Evolutionary conservation across 2,888 invertebrate species (phyloP).

Genomic region (Epirrhoe tristata): DNA sequence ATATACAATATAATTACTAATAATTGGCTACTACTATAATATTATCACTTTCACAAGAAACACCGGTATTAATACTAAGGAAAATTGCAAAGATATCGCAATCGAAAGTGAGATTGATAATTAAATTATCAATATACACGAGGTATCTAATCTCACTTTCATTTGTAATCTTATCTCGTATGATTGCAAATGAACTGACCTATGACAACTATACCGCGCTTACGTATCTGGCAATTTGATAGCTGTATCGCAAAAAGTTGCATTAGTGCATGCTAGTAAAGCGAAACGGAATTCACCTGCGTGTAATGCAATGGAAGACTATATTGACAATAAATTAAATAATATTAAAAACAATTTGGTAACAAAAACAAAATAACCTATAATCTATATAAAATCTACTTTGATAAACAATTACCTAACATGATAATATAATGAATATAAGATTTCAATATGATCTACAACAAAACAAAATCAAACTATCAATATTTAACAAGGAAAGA

Average conservation of each 20-base stretch:
- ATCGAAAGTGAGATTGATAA: slow-evolving; percentile 38
- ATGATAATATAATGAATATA: not conserved
- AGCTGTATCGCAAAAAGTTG: slow-evolving; percentile 66
- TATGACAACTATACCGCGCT: slow-evolving; percentile 68
- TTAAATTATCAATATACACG: slow-evolving; percentile 43
- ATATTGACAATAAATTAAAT: slow-evolving; percentile 8
- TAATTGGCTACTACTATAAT: too few species aligned
- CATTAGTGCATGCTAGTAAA: slow-evolving; percentile 53
- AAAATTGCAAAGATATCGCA: slow-evolving; percentile 18
- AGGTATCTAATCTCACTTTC: slow-evolving; percentile 56
- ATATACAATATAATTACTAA: too few species aligned
- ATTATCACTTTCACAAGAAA: slow-evolving; percentile 7
- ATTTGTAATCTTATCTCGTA: slow-evolving; percentile 73
- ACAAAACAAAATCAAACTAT: not conserved
- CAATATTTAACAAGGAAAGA: not conserved
- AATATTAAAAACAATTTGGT: not conserved
- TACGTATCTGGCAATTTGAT: slow-evolving; percentile 61
- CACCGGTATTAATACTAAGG: slow-evolving; percentile 11
- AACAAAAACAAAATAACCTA: not conserved
- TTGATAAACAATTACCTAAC: not conserved
- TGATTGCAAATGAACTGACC: slow-evolving; percentile 72
- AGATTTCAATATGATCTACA: not conserved
- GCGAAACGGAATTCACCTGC: slow-evolving; percentile 41
- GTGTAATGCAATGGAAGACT: slow-evolving; percentile 13
- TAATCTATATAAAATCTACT: not conserved